Base-by-base conservation (phyloP, 2,888 invertebrate genomes). In the Erebia ligea region DNA sequence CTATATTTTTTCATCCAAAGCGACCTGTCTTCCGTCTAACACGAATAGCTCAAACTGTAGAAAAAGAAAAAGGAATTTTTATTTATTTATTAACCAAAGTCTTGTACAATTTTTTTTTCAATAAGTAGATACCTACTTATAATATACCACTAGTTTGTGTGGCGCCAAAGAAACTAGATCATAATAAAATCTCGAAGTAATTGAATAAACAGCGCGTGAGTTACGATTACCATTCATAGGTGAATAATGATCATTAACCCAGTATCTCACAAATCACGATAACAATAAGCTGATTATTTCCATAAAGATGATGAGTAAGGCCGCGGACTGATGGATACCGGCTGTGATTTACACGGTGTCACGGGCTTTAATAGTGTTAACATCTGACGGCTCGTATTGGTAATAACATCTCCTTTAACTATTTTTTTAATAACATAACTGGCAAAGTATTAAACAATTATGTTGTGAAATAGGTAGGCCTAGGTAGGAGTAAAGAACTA, bases 251-350 rank as follows among this genome's bases (percentile, higher is more conserved):
- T 57, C 57, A n/a, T 66, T 57, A 66, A 57, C 9, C 52, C 42
- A 40, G 40, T 56, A 15, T 56, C 64, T 40, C 56, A 48, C 62
- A 48, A 62, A 56, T 15, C 56, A 21, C 15, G 5, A 25, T 57
- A 21, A 66, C 66, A 66, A 66, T 57, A n/a, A 56, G 54, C 45
- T 66, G 66, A 57, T 66, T 66, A 57, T 66, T 1, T 57, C 42
- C 52, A 54, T 54, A 34, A 8, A 34, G 64, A 17, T 54, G 52
- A 54, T 11, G 34, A 25, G 19, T 42, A 19, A 61, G 45, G 59
- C 48, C 42, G 62, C 69, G 10, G 66, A 50, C 45, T 56, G 67
- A 62, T 78, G 71, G 75, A 75, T 72, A 72, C 71, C 73, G 70
- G 56, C 73, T 75, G 77, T 68, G 68, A 68, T 68, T 68, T 68